Evolutionary conservation across 30 jellyfish, hydroid and myxozoan genomes (phyloP), one percentile per base, ranked within the genome.

Genomic region (Hydractinia echinata): DNA sequence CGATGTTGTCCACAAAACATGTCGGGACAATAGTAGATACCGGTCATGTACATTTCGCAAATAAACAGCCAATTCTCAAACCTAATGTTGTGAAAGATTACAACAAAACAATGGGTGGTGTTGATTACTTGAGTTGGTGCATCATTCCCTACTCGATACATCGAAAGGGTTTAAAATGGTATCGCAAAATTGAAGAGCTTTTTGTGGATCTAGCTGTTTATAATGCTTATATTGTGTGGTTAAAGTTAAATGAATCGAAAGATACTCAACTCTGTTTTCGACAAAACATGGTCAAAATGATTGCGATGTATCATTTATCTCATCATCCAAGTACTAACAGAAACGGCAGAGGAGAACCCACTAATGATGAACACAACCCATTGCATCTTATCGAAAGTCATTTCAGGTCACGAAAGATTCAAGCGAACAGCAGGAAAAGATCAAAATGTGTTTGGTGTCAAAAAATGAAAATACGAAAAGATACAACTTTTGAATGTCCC

Each of bases 41-140:
- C 10, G 77, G 83, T 8, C 20, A 73, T 10, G 50, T 19, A 10
- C 76, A 73, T 51, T 73, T 73, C 77, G 13, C 78, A 10, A 19
- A 76, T 10, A 49, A 49, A 73, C 13, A 73, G 16, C 78, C 76
- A 30, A 49, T 73, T 14, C 9, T 14, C 61, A 73, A 73, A 73
- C 83, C 77, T 10, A 21, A 73, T n/a, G 77, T 51, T 10, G 20
- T 73, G 10, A 10, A 8, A 8, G 83, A 73, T 50, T 73, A 73
- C 83, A 73, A 73, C 50, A 14, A 19, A 19, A 73, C 83, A 73
- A n/a, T 20, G 83, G 83, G 83, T 20, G 83, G 83, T 8, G 83
- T 73, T 10, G 83, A 73, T n/a, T 10, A 8, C 20, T 73, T 73
- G 83, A 73, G 83, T 21, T 14, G 83, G 9, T 76, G 20, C 10